These are phyloP conservation scores for Turritopsis dohrnii DNA, from an alignment of 30 jellyfish, hydroid and myxozoan genomes.

Conservation along the genomic window DNA sequence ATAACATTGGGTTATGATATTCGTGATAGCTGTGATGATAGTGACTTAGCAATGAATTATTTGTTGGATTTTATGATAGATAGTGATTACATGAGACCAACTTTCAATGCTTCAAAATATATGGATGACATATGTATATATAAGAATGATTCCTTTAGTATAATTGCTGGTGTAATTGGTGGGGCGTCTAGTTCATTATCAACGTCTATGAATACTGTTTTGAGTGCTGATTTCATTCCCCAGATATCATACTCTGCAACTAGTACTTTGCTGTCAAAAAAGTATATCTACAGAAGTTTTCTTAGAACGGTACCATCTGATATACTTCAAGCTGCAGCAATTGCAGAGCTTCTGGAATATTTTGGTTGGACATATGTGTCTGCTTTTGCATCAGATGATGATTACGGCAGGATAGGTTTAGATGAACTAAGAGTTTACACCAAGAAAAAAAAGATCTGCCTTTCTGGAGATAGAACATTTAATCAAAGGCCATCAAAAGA, in stretches of 20 bases:
- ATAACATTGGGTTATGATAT: constrained; percentile 64
- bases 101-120: constrained; percentile 9
- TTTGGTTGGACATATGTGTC: constrained; percentile 76
- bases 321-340: constrained; percentile 49
- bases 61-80: constrained; percentile 58
- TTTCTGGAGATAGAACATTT: constrained; percentile 44
- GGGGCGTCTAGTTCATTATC: constrained; percentile 78
- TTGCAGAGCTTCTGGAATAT: constrained; percentile 49
- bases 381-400: constrained; percentile 73
- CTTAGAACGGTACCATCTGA: constrained; percentile 91
- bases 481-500: constrained; percentile 8
- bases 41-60: constrained; percentile 40
- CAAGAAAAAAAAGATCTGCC: constrained; percentile 40
- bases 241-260: constrained; percentile 87
- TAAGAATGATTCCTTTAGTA: not conserved
- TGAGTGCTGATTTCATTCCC: constrained; percentile 55
- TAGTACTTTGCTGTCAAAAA: constrained; percentile 46
- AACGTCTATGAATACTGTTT: constrained; percentile 32
- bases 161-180: constrained; percentile 62
- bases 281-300: constrained; percentile 54
- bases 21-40: constrained; percentile 63
- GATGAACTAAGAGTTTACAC: constrained; percentile 51
- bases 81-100: not conserved
- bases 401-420: constrained; percentile 77
- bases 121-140: not conserved